Conservation (phyloP, 2,113 vertebrate species). For the Malurus elegans region DNA sequence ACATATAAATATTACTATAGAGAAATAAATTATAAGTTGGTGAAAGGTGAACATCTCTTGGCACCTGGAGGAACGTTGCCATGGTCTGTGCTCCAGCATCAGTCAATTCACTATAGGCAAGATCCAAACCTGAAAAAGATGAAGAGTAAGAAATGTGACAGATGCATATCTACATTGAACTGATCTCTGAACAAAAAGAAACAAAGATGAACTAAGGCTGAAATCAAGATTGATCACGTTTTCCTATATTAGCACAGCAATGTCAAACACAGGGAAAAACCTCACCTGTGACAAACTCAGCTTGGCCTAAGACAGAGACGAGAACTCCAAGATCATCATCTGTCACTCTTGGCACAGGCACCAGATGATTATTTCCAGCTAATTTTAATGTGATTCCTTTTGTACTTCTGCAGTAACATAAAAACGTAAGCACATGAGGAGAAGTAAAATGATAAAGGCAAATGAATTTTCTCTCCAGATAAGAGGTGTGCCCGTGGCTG, state of each 20-base stretch:
- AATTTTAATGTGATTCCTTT: constrained; percentile 72
- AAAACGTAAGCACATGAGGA: not conserved
- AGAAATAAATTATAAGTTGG: not conserved
- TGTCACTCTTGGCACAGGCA: constrained; percentile 66
- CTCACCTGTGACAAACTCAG: constrained; percentile 75
- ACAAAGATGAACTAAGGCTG: not conserved
- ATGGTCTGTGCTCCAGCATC: constrained; percentile 76
- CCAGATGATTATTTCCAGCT: constrained; percentile 72
- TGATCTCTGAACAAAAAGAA: not conserved
- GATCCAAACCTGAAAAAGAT: constrained; percentile 79
- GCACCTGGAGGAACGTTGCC: constrained; percentile 78
- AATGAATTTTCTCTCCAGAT: not conserved
- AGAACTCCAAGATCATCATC: constrained; percentile 75
- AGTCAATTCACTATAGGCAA: constrained; percentile 80
- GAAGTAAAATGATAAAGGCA: not conserved
- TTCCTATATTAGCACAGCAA: not conserved
- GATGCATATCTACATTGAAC: not conserved
- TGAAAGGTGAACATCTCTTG: not conserved
- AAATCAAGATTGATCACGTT: not conserved
- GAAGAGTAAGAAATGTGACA: not conserved
- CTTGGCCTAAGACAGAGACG: constrained; percentile 55
- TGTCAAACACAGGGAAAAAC: not conserved
- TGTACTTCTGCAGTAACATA: not conserved
- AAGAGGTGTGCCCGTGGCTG: not conserved
- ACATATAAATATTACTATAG: not conserved